Evolutionary conservation across 2,797 vertebrate species (phyloP).

Genomic region (Onychomys torridus): DNA sequence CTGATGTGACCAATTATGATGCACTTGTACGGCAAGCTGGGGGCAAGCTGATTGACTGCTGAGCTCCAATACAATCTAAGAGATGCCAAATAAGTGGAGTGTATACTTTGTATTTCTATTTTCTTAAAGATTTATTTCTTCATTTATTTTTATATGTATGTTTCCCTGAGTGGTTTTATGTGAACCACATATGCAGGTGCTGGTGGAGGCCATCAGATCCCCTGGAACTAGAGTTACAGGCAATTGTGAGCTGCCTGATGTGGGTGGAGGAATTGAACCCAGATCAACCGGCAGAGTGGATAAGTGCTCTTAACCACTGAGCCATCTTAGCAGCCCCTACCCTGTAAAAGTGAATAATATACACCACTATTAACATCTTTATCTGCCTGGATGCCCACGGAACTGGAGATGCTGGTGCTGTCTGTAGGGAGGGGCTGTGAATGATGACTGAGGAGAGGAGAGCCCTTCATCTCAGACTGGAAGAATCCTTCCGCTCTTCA

Average conservation of each 20-base stretch:
- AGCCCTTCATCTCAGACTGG: not conserved
- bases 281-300: not conserved
- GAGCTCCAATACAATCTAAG: not conserved
- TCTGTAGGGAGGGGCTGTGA: not conserved
- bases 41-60: not conserved
- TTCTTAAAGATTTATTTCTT: not conserved
- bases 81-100: not conserved
- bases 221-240: not conserved
- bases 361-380: not conserved
- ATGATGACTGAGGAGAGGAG: not conserved
- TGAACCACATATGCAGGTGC: too few species aligned
- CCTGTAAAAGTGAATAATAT: not conserved
- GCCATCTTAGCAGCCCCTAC: not conserved
- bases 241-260: not conserved
- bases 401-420: not conserved
- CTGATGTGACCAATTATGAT: not conserved
- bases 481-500: not conserved
- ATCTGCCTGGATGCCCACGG: not conserved
- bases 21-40: not conserved
- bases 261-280: not conserved
- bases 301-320: not conserved
- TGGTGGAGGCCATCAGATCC: not conserved
- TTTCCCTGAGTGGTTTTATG: not conserved
- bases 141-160: not conserved
- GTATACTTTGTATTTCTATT: not conserved